phyloP scores from a whole-genome alignment of 1,140 invertebrate genomes.

The Oncopodura yosiiana region DNA sequence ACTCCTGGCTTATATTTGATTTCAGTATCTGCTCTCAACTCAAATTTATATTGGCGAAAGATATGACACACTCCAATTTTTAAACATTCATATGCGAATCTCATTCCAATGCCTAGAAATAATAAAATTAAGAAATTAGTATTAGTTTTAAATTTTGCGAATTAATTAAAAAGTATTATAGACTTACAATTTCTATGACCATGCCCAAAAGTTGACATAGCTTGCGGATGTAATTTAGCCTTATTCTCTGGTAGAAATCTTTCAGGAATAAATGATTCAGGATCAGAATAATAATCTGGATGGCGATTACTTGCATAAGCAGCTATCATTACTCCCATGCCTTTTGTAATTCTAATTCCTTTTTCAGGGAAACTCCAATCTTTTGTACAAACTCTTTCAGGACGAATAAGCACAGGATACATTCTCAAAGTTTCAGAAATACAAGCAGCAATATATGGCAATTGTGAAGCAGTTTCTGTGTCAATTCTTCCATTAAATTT shows the following conservation, averaged over 20 bases:
- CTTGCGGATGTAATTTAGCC: constrained; percentile 10
- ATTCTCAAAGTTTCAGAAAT: constrained; percentile 31
- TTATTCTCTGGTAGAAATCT: constrained; percentile 45
- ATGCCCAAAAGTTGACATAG: constrained; percentile 12
- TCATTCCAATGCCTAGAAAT: constrained; percentile 23
- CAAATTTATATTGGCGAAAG: constrained; percentile 12
- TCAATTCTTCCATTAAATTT: constrained; percentile 27
- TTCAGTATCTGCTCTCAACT: constrained; percentile 9
- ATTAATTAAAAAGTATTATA: no score
- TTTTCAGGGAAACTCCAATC: constrained; percentile 40
- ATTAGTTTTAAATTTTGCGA: no score
- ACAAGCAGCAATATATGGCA: constrained; percentile 30
- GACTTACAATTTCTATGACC: constrained; percentile 19
- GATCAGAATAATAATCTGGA: constrained; percentile 44
- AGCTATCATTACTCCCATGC: constrained; percentile 42
- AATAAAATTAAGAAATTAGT: no score
- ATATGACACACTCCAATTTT: constrained; percentile 4
- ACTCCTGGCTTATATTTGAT: constrained; percentile 19
- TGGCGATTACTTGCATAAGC: constrained; percentile 45
- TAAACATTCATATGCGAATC: constrained; percentile 17
- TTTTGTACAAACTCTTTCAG: constrained; percentile 25
- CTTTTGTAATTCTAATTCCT: constrained; percentile 36
- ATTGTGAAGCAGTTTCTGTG: constrained; percentile 21
- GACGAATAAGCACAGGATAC: constrained; percentile 11
- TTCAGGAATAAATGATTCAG: constrained; percentile 49